A percentile compares a stretch with the other conserved stretches of the same genome.
Evolutionary conservation across 2,888 invertebrate genomes (phyloP).

Genomic region (Chymomyza caudatula): DNA sequence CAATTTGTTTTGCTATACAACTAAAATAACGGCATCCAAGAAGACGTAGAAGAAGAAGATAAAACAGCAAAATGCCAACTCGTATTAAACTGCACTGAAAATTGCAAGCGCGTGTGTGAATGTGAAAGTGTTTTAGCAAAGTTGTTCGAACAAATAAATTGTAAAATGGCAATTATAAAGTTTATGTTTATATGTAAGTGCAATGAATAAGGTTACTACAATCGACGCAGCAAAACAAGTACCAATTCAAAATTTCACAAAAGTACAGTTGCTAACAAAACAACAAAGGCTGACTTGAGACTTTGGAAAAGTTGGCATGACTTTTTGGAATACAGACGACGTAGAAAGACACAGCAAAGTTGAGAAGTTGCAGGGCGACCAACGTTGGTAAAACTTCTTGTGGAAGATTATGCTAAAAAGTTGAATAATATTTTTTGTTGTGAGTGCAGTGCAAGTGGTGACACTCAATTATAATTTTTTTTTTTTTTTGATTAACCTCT

Average conservation of each 20-base stretch:
- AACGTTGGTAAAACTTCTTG: conserved; percentile 30
- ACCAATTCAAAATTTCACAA: not conserved
- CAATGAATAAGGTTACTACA: not conserved
- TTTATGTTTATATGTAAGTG: not conserved
- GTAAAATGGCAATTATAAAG: not conserved
- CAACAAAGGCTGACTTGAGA: not conserved
- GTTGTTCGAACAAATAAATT: not conserved
- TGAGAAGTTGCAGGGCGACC: conserved; percentile 15
- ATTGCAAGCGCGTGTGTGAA: conserved; percentile 23
- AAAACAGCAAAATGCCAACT: conserved; percentile 32
- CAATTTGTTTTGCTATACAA: conserved; percentile 4
- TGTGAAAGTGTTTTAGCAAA: conserved; percentile 17
- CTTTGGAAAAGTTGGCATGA: not conserved
- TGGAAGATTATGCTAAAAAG: conserved; percentile 35
- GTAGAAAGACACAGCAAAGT: not conserved
- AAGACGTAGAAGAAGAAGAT: conserved; percentile 20
- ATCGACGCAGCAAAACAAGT: not conserved
- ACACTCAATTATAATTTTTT: not conserved
- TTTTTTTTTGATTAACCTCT: not conserved
- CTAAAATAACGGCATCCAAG: conserved; percentile 21
- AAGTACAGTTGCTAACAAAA: not conserved
- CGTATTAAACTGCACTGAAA: conserved; percentile 20
- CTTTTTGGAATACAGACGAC: not conserved
- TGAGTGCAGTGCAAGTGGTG: conserved; percentile 43
- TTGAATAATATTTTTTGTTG: conserved; percentile 22